Evolutionary conservation across 2,888 invertebrate genomes (phyloP).

Genomic region (Trichopria drosophilae): DNA sequence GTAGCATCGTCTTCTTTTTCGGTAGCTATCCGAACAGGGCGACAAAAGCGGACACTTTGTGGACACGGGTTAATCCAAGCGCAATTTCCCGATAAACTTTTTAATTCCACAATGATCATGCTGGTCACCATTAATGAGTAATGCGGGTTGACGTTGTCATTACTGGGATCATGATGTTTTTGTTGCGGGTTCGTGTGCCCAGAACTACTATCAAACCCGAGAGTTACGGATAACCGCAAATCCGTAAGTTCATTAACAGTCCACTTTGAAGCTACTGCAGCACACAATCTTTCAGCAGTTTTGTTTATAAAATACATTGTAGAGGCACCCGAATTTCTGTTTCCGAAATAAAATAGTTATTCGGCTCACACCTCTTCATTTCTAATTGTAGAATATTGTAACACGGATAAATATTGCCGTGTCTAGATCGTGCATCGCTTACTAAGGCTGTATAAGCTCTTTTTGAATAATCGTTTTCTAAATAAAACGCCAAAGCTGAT

Average conservation of each 20-base stretch:
- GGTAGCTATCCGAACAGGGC: neutral
- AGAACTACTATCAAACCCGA: no score
- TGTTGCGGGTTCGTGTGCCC: no score
- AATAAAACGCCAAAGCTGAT: no score
- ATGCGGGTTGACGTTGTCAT: no score
- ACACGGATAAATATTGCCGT: conserved; percentile 3
- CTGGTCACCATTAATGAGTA: no score
- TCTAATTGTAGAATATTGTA: neutral
- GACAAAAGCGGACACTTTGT: no score
- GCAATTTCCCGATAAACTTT: no score
- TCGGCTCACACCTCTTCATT: neutral
- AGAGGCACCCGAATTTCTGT: conserved; percentile 8
- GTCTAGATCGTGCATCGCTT: neutral
- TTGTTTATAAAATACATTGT: conserved; percentile 11
- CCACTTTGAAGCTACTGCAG: conserved; percentile 10
- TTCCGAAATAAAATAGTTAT: conserved; percentile 6
- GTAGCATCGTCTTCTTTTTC: conserved; percentile 6
- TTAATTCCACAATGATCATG: no score
- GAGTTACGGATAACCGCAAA: conserved; percentile 1
- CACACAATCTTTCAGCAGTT: conserved; percentile 12
- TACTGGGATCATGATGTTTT: no score
- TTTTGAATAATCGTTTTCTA: no score
- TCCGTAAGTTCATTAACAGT: conserved; percentile 2
- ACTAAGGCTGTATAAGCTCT: conserved; percentile 9
- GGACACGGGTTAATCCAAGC: no score